Percentiles rank a stretch among this genome's conserved stretches.
Evolutionary conservation across 2,888 invertebrate species (phyloP).

Genomic region (Rugalucina vietnamica): DNA sequence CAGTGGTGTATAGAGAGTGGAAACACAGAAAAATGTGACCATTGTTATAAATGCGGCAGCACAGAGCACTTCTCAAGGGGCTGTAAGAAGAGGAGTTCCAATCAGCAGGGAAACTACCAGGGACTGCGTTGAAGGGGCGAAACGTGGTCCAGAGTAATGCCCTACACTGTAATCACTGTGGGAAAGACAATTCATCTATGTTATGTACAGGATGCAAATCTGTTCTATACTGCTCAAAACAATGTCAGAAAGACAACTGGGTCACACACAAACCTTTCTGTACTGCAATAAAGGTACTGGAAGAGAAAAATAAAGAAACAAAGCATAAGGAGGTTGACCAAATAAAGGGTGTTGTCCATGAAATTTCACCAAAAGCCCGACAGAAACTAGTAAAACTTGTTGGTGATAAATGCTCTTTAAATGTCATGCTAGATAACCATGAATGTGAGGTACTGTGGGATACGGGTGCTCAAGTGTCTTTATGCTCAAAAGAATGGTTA

Average conservation of each 20-base stretch:
- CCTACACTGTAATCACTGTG: not conserved
- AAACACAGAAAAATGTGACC: slow-evolving; percentile 16
- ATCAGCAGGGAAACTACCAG: not conserved
- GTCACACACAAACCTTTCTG: not conserved
- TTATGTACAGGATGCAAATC: not conserved
- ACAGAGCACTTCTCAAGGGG: not conserved
- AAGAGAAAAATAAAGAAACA: not conserved
- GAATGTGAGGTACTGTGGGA: slow-evolving; percentile 37
- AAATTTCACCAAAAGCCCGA: slow-evolving; percentile 33
- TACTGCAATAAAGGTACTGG: not conserved
- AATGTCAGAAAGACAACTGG: slow-evolving; percentile 23
- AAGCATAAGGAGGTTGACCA: not conserved
- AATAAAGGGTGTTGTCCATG: slow-evolving; percentile 6
- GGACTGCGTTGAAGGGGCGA: not conserved
- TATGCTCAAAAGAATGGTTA: slow-evolving; percentile 4
- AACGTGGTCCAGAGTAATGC: not conserved
- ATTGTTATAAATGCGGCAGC: slow-evolving; percentile 30
- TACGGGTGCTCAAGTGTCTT: slow-evolving; percentile 41
- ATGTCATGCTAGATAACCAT: not conserved
- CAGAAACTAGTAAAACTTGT: slow-evolving; percentile 32
- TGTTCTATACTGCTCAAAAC: slow-evolving; percentile 4
- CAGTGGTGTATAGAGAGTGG: not conserved
- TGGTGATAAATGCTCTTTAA: slow-evolving; percentile 21
- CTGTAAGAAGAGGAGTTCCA: not conserved
- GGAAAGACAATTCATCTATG: not conserved